Evolutionary conservation across 2,888 invertebrate genomes (phyloP), one percentile per base, ranked within the genome.

Genomic region (Parochlus steinenii): DNA sequence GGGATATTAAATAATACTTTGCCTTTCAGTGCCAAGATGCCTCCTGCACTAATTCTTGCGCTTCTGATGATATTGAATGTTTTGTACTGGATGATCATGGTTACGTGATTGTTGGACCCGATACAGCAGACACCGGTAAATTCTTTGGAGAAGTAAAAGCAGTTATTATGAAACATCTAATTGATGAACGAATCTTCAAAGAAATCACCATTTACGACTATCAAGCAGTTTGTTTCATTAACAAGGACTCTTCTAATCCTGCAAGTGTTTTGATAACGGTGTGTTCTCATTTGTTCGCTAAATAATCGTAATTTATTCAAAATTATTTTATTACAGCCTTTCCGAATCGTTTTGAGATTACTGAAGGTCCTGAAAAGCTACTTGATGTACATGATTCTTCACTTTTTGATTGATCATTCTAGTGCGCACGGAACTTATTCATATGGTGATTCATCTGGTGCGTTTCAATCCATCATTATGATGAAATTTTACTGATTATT

Each of bases 81-180:
- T 90, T 74, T 50, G 65, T 92, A 25, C 61, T 92, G 24, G 92
- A 92, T 54, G 85, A 83, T 54, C 85, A 89, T 50, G 92, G 86
- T 3, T 92, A 80, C 62, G 69, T 90, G 12, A 59, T 85, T 2
- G 71, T 79, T n/a, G 78, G 82, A 11, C 74, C 85, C 48, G 69
- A 74, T 37, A 56, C 64, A 1, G 64, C 59, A 23, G 71, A 82
- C 40, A 81, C 82, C 1, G 92, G 92, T 3, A 69, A 69, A 48
- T 90, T 90, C 56, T 83, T 90, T 49, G 92, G 90, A 2, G 80
- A 79, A 52, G 70, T 89, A 29, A 71, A 79, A 41, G 74, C 77
- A 3, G 71, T 74, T 28, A 69, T 87, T 16, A 83, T 89, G 80
- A 62, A 67, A 37, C 69, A 65, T 45, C 57, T 83, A 32, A 67